These are phyloP conservation scores for Petrocephalus microphthalmus DNA, from an alignment of 2,113 vertebrate species.

Conservation along the genomic window DNA sequence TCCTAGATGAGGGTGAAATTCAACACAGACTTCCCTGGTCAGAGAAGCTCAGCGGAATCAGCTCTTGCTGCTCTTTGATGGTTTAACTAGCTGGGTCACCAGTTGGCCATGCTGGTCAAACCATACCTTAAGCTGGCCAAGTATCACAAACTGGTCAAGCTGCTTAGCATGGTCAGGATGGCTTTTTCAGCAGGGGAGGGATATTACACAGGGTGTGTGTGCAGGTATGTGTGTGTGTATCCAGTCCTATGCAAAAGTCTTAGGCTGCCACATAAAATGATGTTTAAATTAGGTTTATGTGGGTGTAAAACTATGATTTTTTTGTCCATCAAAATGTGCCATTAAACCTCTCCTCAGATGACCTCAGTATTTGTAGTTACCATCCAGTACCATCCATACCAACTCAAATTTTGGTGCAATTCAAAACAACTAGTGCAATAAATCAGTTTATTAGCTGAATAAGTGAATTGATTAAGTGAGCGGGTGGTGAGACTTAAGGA, in stretches of 20 bases:
- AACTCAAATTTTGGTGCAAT: neutral
- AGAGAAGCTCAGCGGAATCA: too few relatives aligned
- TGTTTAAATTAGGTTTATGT: neutral
- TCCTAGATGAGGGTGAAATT: too few relatives aligned
- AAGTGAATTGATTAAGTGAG: neutral
- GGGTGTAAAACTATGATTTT: neutral
- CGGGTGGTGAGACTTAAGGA: neutral
- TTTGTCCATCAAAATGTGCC: neutral
- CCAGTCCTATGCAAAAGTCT: neutral
- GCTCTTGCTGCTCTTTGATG: neutral
- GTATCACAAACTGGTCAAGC: neutral
- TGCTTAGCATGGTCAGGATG: too few relatives aligned
- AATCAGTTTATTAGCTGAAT: neutral
- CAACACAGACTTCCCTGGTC: too few relatives aligned
- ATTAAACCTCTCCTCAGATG: neutral
- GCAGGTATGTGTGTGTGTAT: constrained; percentile 10
- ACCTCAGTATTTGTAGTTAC: neutral
- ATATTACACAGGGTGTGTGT: neutral
- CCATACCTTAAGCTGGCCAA: neutral
- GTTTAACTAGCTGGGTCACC: neutral
- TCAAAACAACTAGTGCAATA: too few relatives aligned
- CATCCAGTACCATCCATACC: neutral
- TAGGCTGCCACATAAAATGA: neutral
- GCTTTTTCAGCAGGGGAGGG: too few relatives aligned
- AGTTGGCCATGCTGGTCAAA: neutral